Conservation (phyloP, 2,888 invertebrate genomes). For the Acleris sparsana region DNA sequence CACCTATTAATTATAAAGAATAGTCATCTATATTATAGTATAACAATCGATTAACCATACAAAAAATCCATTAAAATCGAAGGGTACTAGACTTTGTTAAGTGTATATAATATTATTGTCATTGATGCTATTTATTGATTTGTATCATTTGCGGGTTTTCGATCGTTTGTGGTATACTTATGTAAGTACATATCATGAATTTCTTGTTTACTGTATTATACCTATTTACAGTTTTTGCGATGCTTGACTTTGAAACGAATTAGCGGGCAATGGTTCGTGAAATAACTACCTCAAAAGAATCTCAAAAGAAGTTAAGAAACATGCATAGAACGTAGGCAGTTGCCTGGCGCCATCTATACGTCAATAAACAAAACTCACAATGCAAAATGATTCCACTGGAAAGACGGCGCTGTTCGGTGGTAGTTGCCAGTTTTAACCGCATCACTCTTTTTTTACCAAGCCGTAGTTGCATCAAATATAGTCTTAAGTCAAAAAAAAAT, state of each 20-base stretch:
- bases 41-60: conserved; percentile 72
- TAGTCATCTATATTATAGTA: conserved; percentile 62
- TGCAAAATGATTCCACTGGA: neutral
- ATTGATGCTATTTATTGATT: conserved; percentile 79
- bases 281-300: conserved; percentile 28
- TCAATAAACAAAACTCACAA: neutral
- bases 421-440: too few relatives aligned
- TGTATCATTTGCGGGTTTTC: conserved; percentile 75
- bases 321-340: neutral
- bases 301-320: conserved; percentile 10
- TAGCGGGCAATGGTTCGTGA: neutral
- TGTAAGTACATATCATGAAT: conserved; percentile 81
- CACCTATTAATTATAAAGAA: conserved; percentile 60
- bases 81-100: conserved; percentile 81
- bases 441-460: too few relatives aligned
- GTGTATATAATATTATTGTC: conserved; percentile 77
- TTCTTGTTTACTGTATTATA: conserved; percentile 62
- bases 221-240: conserved; percentile 35
- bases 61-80: conserved; percentile 75
- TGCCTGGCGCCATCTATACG: conserved; percentile 5
- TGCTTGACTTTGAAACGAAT: conserved; percentile 26
- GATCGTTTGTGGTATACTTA: conserved; percentile 80
- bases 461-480: too few relatives aligned
- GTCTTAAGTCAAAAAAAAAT: too few relatives aligned
- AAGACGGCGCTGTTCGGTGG: neutral